Evolutionary conservation across 2,113 vertebrate species (phyloP).

Genomic region (Hipposideros armiger): DNA sequence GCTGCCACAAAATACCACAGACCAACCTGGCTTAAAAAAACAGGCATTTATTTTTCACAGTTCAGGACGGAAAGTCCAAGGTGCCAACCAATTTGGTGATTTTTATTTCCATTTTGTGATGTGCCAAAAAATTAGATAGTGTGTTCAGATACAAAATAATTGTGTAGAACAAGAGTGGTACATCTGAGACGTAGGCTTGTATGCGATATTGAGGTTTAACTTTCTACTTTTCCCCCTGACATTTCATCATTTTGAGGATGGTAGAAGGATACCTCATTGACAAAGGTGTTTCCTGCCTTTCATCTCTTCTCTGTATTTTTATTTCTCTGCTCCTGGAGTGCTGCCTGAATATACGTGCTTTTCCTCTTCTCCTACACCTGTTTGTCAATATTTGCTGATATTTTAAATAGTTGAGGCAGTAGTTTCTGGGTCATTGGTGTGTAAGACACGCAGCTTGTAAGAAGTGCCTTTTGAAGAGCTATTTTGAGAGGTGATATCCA

Average conservation of each 20-base stretch:
- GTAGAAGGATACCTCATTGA: not conserved
- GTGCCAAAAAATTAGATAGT: not conserved
- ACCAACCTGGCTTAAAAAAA: not conserved
- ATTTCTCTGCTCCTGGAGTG: not conserved
- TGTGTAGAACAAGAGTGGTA: not conserved
- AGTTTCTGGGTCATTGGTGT: not conserved
- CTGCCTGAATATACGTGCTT: not conserved
- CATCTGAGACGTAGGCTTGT: not conserved
- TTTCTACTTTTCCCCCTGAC: not conserved
- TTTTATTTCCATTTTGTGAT: conserved; percentile 14
- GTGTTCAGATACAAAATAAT: not conserved
- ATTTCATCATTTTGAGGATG: not conserved
- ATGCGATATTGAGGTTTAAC: not conserved
- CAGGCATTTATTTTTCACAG: not conserved
- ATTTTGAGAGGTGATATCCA: conserved; percentile 15
- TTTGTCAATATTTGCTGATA: not conserved
- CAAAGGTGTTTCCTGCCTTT: not conserved
- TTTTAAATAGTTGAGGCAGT: not conserved
- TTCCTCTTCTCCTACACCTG: not conserved
- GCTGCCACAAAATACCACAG: not conserved
- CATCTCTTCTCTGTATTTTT: not conserved
- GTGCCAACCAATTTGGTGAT: not conserved
- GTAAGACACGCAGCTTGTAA: not conserved
- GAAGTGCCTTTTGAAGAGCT: not conserved
- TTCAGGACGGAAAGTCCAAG: not conserved